A percentile compares a stretch with the other conserved stretches of the same genome.
Conservation (phyloP, 2,797 vertebrate species). For the Coilia nasus region DNA sequence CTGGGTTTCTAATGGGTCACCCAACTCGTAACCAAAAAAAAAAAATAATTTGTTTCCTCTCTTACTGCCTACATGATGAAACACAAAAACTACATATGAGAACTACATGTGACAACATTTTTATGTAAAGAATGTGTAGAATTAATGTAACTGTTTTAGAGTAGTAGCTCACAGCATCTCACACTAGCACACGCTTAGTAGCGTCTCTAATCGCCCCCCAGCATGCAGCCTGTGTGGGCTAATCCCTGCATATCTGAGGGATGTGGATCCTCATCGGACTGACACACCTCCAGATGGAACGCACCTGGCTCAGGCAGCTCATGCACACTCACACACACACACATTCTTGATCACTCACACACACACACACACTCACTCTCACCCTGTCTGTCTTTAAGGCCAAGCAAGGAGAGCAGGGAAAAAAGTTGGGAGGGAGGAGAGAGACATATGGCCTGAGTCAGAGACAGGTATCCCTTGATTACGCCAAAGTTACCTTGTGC, state of each 20-base stretch:
- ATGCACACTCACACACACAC: background rate
- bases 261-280: background rate
- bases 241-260: constrained; percentile 33
- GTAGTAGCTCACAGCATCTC: background rate
- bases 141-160: background rate
- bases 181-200: background rate
- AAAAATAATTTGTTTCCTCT: too few species aligned
- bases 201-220: constrained; percentile 27
- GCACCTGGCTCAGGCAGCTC: constrained; percentile 32
- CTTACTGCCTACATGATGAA: too few species aligned
- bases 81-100: too few species aligned
- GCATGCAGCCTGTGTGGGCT: constrained; percentile 31
- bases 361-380: background rate
- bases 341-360: background rate
- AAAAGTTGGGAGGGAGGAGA: background rate
- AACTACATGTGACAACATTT: too few species aligned
- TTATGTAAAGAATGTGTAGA: background rate
- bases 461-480: constrained; percentile 23
- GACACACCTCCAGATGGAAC: constrained; percentile 34
- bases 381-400: background rate
- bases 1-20: too few species aligned
- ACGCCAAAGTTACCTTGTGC: background rate
- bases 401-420: background rate
- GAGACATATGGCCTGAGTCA: constrained; percentile 18
- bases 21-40: too few species aligned